Conservation (phyloP, 2,113 vertebrate species). For the Oophaga pumilio region DNA sequence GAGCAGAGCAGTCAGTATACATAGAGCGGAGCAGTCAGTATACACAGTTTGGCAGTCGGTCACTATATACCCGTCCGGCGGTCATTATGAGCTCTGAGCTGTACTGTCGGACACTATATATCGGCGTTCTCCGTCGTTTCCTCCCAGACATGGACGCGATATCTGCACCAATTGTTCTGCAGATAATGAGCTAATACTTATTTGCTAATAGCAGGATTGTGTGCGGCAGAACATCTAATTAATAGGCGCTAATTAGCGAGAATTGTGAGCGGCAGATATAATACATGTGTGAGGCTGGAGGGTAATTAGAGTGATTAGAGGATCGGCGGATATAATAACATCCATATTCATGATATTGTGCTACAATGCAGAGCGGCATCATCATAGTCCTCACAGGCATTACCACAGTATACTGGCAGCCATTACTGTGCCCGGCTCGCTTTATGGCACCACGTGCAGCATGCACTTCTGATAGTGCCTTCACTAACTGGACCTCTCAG, state of each 20-base stretch:
- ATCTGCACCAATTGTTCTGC: background rate
- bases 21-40: background rate
- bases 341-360: conserved; percentile 22
- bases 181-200: conserved; percentile 32
- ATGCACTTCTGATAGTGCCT: no score
- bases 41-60: background rate
- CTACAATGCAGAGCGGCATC: background rate
- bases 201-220: conserved; percentile 33
- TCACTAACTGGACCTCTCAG: no score
- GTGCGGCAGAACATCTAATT: conserved; percentile 39
- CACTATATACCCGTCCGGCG: background rate
- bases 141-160: background rate
- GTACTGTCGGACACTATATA: background rate
- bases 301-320: conserved; percentile 41
- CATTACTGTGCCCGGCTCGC: background rate
- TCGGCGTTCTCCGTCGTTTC: background rate
- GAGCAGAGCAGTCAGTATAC: background rate
- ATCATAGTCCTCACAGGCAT: background rate
- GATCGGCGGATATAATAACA: conserved; percentile 2
- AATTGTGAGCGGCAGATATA: conserved; percentile 28
- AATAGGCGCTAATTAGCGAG: conserved; percentile 30
- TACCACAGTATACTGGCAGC: background rate
- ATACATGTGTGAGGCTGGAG: conserved; percentile 1
- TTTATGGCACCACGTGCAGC: background rate
- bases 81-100: background rate